These are phyloP conservation scores for Seladonia tumulorum DNA, from an alignment of 2,888 invertebrate genomes.

Conservation along the genomic window DNA sequence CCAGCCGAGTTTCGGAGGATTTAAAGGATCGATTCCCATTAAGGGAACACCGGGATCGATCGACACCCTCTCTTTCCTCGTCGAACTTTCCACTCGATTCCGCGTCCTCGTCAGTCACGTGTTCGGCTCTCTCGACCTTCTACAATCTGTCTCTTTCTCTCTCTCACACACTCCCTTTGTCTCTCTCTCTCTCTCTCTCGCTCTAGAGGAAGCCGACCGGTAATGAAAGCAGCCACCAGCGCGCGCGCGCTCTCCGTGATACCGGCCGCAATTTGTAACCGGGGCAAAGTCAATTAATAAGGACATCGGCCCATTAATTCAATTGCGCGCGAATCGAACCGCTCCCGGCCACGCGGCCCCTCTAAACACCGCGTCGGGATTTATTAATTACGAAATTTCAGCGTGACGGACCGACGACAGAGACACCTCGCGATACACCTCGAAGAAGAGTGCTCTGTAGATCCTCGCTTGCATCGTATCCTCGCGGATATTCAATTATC, in stretches of 20 bases:
- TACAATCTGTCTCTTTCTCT: neutral
- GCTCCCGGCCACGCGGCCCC: slow-evolving; percentile 17
- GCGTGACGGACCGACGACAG: neutral
- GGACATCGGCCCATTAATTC: slow-evolving; percentile 77
- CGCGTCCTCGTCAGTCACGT: neutral
- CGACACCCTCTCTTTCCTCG: slow-evolving; percentile 6
- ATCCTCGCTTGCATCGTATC: slow-evolving; percentile 25
- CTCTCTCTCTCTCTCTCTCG: neutral
- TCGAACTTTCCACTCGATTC: neutral
- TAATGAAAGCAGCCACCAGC: slow-evolving; percentile 63
- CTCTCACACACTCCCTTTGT: neutral
- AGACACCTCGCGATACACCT: neutral
- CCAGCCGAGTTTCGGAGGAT: neutral
- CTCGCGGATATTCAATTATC: slow-evolving; percentile 1
- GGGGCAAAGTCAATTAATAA: slow-evolving; percentile 78
- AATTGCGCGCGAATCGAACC: slow-evolving; percentile 65
- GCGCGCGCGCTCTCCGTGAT: slow-evolving; percentile 34
- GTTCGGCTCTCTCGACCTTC: neutral
- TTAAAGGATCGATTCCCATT: neutral
- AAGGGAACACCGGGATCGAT: slow-evolving; percentile 3
- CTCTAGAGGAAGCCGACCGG: slow-evolving; percentile 6
- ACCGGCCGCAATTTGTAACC: slow-evolving; percentile 77
- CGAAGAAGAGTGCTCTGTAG: neutral
- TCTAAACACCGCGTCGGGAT: slow-evolving; percentile 23
- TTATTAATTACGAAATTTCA: slow-evolving; percentile 61